Evolutionary conservation across 1,140 invertebrate species (phyloP), one percentile per base, ranked within the genome.

Genomic region (Pseudomyrmex concolor): DNA sequence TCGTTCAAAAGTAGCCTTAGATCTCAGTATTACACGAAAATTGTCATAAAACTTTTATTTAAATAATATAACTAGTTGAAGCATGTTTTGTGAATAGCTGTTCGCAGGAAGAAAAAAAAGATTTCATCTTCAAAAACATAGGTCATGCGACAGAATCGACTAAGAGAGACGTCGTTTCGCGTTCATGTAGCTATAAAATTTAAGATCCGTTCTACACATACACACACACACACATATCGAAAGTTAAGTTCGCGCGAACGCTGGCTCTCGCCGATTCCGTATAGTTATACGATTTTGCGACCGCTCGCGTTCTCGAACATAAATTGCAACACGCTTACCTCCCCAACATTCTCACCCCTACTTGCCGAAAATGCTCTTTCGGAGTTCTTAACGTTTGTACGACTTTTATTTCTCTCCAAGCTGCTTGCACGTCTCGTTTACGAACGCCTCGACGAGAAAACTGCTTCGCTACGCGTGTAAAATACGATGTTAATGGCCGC

Each of bases 141-240:
- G 13, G 9, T 70, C 15, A 15, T 15, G 19, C 54, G 54, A 80
- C 19, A 80, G 9, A 22, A 80, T 80, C 25, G 54, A n/a, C 51
- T 9, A 19, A 17, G 43, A n/a, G 51, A n/a, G 10, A 70, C 25
- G 54, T 60, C 76, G 54, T 80, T 80, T 71, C 66, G n/a, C 66
- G 45, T 80, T 80, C 51, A 78, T 48, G 64, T 22, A 12, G 45
- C 54, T 80, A 22, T 80, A 80, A 80, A 80, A 80, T 80, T 80
- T 80, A 70, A 50, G 19, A 2, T 50, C 15, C 66, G 54, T 76
- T 48, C 54, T 68, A 67, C 34, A 77, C 50, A 34, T 7, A 34
- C 34, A 34, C 5, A 34, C 34, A 34, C 34, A 34, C 34, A 34
- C 5, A 34, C 34, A 7, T 15, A 71, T 71, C 22, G n/a, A 71